phyloP scores from a whole-genome alignment of 2,113 vertebrate genomes.

The Lepus americanus region DNA sequence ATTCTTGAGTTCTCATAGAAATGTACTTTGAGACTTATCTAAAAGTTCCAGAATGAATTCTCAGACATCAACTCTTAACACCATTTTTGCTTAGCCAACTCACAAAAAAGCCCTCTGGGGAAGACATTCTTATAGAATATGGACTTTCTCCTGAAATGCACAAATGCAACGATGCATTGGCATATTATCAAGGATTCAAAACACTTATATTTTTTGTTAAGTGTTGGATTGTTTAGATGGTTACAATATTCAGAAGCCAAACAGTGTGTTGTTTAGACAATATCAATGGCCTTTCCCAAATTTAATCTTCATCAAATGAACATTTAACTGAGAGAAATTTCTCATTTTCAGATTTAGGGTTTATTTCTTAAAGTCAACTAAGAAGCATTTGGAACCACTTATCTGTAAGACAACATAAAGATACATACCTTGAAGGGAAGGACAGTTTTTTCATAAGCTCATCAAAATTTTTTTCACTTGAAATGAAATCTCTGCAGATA shows the following conservation, averaged over 20 bases:
- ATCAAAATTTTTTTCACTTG: background rate
- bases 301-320: background rate
- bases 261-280: background rate
- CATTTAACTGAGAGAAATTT: constrained; percentile 17
- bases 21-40: background rate
- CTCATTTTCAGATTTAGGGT: background rate
- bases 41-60: background rate
- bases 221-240: background rate
- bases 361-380: background rate
- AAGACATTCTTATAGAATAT: background rate
- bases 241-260: background rate
- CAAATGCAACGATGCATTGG: background rate
- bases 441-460: background rate
- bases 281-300: background rate
- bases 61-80: background rate
- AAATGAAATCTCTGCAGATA: background rate
- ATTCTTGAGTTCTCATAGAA: background rate
- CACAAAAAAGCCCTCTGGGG: background rate
- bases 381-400: background rate
- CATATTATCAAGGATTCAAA: background rate
- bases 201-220: background rate
- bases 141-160: background rate
- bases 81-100: constrained; percentile 40
- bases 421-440: background rate
- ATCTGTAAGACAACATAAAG: background rate